phyloP scores from a whole-genome alignment of 2,113 vertebrate genomes.

The Eulemur rufifrons region DNA sequence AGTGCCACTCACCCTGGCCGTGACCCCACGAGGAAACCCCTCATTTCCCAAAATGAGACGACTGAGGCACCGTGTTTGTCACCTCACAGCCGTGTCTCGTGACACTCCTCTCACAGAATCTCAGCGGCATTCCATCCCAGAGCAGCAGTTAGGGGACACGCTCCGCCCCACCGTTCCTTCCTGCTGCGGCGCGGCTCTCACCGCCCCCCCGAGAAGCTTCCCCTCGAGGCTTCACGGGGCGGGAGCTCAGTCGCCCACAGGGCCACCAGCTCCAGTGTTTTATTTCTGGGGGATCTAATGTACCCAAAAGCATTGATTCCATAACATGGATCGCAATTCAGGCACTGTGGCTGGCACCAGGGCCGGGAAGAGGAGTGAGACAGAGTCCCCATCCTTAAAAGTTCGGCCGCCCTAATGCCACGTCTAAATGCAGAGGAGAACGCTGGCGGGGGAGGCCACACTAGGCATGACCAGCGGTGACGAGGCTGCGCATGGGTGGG shows the following conservation, averaged over 20 bases:
- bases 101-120: fast-evolving
- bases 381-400: no score
- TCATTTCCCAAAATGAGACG: not conserved
- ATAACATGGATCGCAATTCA: no score
- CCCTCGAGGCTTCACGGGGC: fast-evolving
- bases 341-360: not conserved
- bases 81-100: fast-evolving
- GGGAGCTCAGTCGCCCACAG: not conserved
- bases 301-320: not conserved
- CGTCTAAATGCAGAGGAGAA: no score
- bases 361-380: not conserved
- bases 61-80: fast-evolving
- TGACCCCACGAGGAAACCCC: not conserved
- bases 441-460: no score
- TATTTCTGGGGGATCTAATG: not conserved
- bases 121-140: fast-evolving
- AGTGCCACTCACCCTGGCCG: not conserved
- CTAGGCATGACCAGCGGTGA: fast-evolving
- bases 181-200: fast-evolving
- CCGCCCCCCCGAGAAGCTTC: not conserved
- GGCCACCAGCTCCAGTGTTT: not conserved
- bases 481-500: not conserved
- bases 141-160: not conserved
- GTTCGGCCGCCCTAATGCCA: fast-evolving
- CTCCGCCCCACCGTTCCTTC: fast-evolving